Evolutionary conservation across 92 coral and sea anemone genomes (phyloP).

Genomic region (Phenganax subtilis): DNA sequence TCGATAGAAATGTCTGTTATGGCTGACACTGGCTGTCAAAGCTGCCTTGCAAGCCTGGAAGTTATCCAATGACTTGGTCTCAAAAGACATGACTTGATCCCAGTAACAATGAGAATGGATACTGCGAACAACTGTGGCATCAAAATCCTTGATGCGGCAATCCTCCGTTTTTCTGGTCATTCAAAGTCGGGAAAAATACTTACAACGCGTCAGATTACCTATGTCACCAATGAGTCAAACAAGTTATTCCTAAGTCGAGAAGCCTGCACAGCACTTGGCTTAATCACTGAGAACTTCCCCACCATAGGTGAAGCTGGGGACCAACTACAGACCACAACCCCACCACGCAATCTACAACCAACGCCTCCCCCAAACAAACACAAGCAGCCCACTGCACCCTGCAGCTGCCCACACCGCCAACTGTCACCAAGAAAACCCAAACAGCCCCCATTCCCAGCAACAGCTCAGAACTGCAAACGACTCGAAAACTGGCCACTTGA

Average conservation of each 20-base stretch:
- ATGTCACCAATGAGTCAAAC: slow-evolving; percentile 45
- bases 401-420: slow-evolving; percentile 28
- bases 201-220: slow-evolving; percentile 44
- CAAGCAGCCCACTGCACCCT: neutral
- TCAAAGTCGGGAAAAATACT: slow-evolving; percentile 40
- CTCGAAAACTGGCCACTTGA: slow-evolving; percentile 5
- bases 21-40: neutral
- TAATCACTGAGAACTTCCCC: neutral
- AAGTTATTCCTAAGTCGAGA: slow-evolving; percentile 6
- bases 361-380: neutral
- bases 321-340: neutral
- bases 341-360: neutral
- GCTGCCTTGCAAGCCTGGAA: neutral
- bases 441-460: slow-evolving; percentile 35
- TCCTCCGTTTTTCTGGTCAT: slow-evolving; percentile 51
- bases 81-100: neutral
- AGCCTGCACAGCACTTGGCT: neutral
- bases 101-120: neutral
- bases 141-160: slow-evolving; percentile 35
- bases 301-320: neutral
- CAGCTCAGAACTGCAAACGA: neutral
- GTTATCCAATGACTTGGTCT: neutral
- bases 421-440: slow-evolving; percentile 45
- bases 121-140: neutral
- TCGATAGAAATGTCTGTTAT: neutral